These are phyloP conservation scores for Protobothrops mucrosquamatus DNA, from an alignment of 2,113 vertebrate genomes.

Conservation along the genomic window DNA sequence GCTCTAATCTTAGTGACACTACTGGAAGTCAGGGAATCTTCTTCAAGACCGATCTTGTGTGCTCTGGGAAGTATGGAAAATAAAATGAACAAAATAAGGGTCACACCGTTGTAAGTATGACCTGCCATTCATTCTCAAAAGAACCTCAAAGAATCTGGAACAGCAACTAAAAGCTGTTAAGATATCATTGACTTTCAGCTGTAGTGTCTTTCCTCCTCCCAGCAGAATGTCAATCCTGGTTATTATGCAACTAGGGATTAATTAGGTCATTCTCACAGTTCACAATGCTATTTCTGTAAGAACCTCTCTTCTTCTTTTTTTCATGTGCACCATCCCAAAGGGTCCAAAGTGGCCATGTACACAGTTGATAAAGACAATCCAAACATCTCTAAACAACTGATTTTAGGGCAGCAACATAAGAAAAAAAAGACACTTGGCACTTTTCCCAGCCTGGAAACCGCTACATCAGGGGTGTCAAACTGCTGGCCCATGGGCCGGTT, in stretches of 20 bases:
- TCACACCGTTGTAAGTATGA: neutral
- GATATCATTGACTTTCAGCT: neutral
- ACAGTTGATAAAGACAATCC: neutral
- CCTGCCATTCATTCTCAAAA: slow-evolving; percentile 4
- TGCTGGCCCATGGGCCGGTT: too few relatives aligned
- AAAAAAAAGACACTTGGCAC: too few relatives aligned
- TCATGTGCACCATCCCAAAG: rapidly evolving
- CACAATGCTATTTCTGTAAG: neutral
- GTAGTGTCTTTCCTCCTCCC: neutral
- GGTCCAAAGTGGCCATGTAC: neutral
- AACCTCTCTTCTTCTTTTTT: neutral
- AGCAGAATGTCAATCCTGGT: neutral
- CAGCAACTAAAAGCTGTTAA: neutral
- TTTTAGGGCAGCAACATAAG: neutral
- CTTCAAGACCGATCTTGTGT: neutral
- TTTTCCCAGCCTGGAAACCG: too few relatives aligned
- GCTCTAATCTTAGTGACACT: neutral
- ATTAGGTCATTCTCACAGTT: slow-evolving; percentile 1
- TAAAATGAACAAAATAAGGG: neutral
- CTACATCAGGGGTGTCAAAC: too few relatives aligned
- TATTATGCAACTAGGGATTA: slow-evolving; percentile 20
- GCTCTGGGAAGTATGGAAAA: neutral
- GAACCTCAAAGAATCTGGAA: neutral
- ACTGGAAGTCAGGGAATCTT: neutral
- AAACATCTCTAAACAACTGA: neutral